A percentile compares a stretch with the other conserved stretches of the same genome.
Conservation (phyloP, 2,113 vertebrate genomes). For the Montifringilla adamsi region DNA sequence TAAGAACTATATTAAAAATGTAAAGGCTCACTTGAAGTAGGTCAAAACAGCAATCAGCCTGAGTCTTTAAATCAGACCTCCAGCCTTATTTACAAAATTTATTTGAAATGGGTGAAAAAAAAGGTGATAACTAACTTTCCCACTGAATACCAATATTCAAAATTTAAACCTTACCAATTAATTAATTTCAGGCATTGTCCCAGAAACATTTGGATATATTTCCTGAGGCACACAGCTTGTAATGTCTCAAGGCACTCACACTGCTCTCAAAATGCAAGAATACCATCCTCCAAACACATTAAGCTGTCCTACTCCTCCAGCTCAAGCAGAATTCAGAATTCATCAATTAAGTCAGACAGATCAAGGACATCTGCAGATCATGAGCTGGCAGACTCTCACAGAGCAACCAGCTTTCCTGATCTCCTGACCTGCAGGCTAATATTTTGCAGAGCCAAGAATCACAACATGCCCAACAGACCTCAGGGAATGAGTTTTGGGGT, state of each 20-base stretch:
- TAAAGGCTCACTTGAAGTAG: neutral
- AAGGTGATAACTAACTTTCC: neutral
- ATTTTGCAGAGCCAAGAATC: neutral
- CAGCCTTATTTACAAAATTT: neutral
- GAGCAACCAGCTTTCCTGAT: neutral
- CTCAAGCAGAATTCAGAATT: neutral
- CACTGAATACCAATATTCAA: neutral
- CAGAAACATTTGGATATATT: neutral
- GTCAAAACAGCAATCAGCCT: neutral
- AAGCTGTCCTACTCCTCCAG: neutral
- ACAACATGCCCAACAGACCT: neutral
- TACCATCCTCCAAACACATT: neutral
- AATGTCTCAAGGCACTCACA: neutral
- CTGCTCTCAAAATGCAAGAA: neutral
- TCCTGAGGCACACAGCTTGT: neutral
- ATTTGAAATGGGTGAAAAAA: neutral
- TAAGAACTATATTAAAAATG: neutral
- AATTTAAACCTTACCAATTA: neutral
- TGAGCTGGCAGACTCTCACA: neutral
- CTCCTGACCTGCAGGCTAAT: neutral
- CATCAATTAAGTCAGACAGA: neutral
- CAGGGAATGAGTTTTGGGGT: neutral
- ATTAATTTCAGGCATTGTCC: neutral
- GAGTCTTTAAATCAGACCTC: neutral
- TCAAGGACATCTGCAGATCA: neutral